Percentiles rank a stretch among this genome's conserved stretches.
These are phyloP conservation scores for Platalea minor DNA, from an alignment of 2,797 vertebrate genomes.

Conservation along the genomic window DNA sequence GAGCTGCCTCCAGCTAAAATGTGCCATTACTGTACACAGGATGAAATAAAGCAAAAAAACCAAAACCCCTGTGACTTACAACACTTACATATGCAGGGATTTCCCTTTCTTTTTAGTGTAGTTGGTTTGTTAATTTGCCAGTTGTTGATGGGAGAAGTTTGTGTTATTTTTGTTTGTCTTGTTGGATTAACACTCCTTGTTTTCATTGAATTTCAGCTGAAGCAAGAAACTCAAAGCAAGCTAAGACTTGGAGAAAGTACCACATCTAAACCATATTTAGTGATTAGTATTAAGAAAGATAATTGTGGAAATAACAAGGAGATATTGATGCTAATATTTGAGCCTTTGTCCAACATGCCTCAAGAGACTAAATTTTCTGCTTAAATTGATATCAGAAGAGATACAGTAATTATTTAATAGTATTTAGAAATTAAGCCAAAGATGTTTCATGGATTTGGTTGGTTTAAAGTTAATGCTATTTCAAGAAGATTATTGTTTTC, in stretches of 20 bases:
- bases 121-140: neutral
- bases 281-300: neutral
- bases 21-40: neutral
- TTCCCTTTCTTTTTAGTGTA: neutral
- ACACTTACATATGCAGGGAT: neutral
- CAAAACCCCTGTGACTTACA: fast-evolving
- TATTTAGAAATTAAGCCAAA: neutral
- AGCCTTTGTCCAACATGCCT: neutral
- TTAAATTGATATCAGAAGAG: neutral
- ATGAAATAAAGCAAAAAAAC: neutral
- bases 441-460: neutral
- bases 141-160: neutral
- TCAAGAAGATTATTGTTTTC: neutral
- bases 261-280: neutral
- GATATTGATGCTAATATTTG: neutral
- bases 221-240: neutral
- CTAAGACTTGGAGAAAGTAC: neutral
- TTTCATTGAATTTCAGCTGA: neutral
- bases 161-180: neutral
- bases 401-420: neutral
- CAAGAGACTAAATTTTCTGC: neutral
- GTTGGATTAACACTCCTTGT: neutral
- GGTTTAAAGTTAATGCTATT: slow-evolving; percentile 14
- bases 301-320: neutral
- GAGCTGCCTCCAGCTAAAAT: neutral